Percentiles rank a stretch among this genome's conserved stretches.
These are phyloP conservation scores for Drosophila suboccidentalis DNA, from an alignment of 2,888 invertebrate genomes.

Conservation along the genomic window DNA sequence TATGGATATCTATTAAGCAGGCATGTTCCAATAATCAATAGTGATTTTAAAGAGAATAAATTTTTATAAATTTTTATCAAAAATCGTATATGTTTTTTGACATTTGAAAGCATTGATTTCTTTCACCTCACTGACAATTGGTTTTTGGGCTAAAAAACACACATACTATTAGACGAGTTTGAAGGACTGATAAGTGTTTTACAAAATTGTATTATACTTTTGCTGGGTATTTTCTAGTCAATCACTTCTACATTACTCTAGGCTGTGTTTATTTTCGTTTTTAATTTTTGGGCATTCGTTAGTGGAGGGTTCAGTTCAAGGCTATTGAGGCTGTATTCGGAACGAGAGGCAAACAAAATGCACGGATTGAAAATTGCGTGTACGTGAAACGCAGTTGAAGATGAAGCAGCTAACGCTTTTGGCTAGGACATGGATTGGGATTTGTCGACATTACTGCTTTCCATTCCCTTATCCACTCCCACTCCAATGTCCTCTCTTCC, in stretches of 20 bases:
- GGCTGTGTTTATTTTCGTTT: neutral
- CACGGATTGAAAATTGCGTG: slow-evolving; percentile 46
- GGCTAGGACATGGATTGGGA: slow-evolving; percentile 10
- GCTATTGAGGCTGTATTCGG: slow-evolving; percentile 17
- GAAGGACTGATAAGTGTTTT: neutral
- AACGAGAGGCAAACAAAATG: slow-evolving; percentile 20
- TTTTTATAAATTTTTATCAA: too few relatives aligned
- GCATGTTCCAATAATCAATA: too few relatives aligned
- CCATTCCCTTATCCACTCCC: neutral
- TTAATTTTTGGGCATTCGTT: slow-evolving; percentile 35
- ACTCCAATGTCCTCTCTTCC: too few relatives aligned
- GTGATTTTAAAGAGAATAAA: too few relatives aligned
- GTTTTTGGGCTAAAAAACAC: too few relatives aligned
- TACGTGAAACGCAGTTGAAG: slow-evolving; percentile 27
- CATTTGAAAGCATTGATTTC: too few relatives aligned
- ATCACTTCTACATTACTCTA: neutral
- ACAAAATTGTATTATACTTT: neutral
- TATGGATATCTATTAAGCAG: neutral
- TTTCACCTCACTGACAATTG: too few relatives aligned
- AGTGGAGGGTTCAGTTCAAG: slow-evolving; percentile 33
- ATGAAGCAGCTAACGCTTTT: neutral
- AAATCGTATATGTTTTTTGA: too few relatives aligned
- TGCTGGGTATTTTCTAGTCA: slow-evolving; percentile 7
- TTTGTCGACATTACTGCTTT: neutral
- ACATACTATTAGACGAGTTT: too few relatives aligned